Evolutionary conservation across 1,140 invertebrate species (phyloP), one percentile per base, ranked within the genome.

Genomic region (Micrasema minimum): DNA sequence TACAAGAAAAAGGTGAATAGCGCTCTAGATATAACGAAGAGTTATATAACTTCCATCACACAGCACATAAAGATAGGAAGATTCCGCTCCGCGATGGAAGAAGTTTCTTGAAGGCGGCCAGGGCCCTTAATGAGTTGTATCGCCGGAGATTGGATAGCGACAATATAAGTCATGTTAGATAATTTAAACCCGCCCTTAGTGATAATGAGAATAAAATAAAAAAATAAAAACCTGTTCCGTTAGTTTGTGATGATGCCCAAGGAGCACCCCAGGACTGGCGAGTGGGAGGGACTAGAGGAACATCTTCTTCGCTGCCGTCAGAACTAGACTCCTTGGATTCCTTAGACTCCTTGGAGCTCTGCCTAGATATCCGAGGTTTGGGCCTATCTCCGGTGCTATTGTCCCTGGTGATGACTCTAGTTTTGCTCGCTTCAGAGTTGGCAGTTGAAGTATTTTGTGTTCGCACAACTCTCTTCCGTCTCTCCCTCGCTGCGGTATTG

Each of bases 241-340:
- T 71, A 16, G 80, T 79, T 46, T 69, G 46, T 22, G 80, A 81
- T 48, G 82, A 82, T 55, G 82, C 81, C 83, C 83, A 85, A 16
- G 82, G 83, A 67, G 83, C 82, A 69, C 83, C 82, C 83, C 82
- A 85, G 71, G 82, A 82, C 65, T 82, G 76, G 22, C 81, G 80
- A 72, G 82, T 80, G 14, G 79, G 78, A 20, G 79, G 78, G 55
- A 78, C 78, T 4, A 79, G 77, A 2, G 79, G 69, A 18, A 26
- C 65, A 61, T 73, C 71, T 14, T 69, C 70, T 18, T 73, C 71
- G 37, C 74, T 75, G 10, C 59, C 71, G 59, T 75, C 74, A 1
- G 74, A 73, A 45, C 71, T 75, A 14, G 55, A 73, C 7, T 75
- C 74, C 45, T 73, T 75, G n/a, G 59, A 64, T 20, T 64, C 57